Base-by-base conservation (phyloP, 1,140 invertebrate genomes). In the Trachymyrmex cornetzi region DNA sequence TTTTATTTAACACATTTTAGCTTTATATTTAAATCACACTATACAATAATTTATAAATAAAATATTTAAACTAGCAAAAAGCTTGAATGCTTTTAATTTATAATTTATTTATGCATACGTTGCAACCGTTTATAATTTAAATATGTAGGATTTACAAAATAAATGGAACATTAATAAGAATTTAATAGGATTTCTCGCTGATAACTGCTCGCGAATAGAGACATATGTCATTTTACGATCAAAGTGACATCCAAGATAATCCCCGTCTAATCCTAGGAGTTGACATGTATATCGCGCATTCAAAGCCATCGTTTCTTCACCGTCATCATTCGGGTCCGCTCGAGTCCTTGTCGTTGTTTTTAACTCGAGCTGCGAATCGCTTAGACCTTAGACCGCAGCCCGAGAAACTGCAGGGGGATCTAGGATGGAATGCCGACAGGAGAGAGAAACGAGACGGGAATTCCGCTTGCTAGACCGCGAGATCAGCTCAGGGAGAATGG, bases 341-440 rank as follows among this genome's bases (percentile, higher is more conserved):
- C 14, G 3, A 57, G 82, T 53, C 16, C 24, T 67, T n/a, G 75
- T 69, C 38, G 61, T 79, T 71, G 53, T 81, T 86, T 44, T 80
- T 80, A 48, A 61, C 75, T 85, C 24, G 74, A 48, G 57, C 38
- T 48, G 19, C 61, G 77, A 48, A 34, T 86, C 22, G 53, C 38
- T 80, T 67, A 44, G 59, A 77, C 61, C n/a, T 64, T 57, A 77
- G 34, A 79, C 61, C 48, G 38, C 82, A 24, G 55, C 3, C 24
- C 69, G 19, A 82, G 53, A 74, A 34, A 57, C 34, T 63, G 5
- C 50, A 61, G 69, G 44, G 85, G 69, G 69, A 74, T 85, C 86
- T 87, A 85, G 63, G 86, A 87, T 87, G 86, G 86, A 87, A 87
- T 87, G 79, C 50, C 71, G 69, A 61, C 86, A 59, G 44, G 34